phyloP scores from a whole-genome alignment of 2,888 invertebrate species.

The Pyrochroa serraticornis region DNA sequence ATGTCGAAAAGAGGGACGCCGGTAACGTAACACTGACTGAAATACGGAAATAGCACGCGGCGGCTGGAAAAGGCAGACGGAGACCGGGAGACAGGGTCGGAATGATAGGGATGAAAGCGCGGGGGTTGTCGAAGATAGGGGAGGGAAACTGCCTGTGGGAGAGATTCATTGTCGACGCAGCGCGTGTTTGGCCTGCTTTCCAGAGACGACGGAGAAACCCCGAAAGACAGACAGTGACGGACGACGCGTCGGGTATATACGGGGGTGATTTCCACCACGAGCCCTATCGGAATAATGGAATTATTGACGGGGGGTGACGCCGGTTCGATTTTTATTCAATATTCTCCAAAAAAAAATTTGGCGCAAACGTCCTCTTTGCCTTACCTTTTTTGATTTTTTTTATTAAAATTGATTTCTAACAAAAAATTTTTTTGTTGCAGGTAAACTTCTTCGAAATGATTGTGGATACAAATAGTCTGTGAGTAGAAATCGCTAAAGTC shows the following conservation, averaged over 20 bases:
- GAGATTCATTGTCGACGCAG: conserved; percentile 25
- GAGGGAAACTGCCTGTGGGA: conserved; percentile 11
- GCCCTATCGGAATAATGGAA: too few species aligned
- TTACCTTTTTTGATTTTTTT: too few species aligned
- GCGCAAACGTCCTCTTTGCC: too few species aligned
- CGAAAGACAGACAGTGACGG: conserved; percentile 7
- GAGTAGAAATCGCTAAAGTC: too few species aligned
- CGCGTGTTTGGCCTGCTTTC: conserved; percentile 29
- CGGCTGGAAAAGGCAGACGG: conserved; percentile 10
- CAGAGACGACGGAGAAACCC: conserved; percentile 8
- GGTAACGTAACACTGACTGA: conserved; percentile 8
- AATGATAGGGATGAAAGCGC: background rate
- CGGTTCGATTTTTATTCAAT: too few species aligned
- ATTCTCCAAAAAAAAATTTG: too few species aligned
- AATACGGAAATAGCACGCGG: conserved; percentile 13
- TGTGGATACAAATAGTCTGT: too few species aligned
- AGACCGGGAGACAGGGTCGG: background rate
- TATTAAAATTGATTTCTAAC: too few species aligned
- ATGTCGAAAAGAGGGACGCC: background rate
- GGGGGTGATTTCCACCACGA: conserved; percentile 14
- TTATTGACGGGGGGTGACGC: too few species aligned
- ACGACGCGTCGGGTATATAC: background rate
- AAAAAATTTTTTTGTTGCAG: too few species aligned
- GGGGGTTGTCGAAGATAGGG: background rate
- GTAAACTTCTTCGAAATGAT: too few species aligned